These are phyloP conservation scores for Spodoptera exigua DNA, from an alignment of 2,888 invertebrate genomes.

Conservation along the genomic window DNA sequence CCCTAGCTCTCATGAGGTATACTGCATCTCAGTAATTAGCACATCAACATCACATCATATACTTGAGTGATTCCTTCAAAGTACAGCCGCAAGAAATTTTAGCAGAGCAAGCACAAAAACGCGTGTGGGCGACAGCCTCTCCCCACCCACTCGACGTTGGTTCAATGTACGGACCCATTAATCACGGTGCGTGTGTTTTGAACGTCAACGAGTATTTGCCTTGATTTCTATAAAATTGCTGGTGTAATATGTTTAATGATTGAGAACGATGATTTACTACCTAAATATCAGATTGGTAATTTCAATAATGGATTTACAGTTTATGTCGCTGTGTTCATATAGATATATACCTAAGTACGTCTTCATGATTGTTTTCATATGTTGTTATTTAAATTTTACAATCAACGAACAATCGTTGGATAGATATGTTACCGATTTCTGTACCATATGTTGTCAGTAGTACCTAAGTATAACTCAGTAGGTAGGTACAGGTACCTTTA, in stretches of 20 bases:
- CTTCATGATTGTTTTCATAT: too few species aligned
- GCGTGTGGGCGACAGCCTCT: constrained; percentile 53
- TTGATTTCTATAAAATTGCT: constrained; percentile 10
- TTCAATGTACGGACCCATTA: constrained; percentile 58
- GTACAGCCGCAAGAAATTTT: constrained; percentile 12
- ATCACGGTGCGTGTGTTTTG: constrained; percentile 49
- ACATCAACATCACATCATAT: constrained; percentile 50
- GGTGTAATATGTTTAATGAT: neutral
- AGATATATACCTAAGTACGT: too few species aligned
- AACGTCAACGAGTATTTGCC: constrained; percentile 30
- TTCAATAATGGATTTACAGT: too few species aligned
- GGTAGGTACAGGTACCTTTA: too few species aligned
- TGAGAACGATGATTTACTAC: too few species aligned
- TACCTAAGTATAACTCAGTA: too few species aligned
- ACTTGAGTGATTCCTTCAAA: constrained; percentile 18
- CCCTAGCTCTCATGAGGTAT: constrained; percentile 78
- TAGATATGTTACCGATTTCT: too few species aligned
- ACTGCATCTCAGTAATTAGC: constrained; percentile 82
- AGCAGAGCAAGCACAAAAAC: constrained; percentile 38
- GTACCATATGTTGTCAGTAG: too few species aligned
- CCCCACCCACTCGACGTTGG: constrained; percentile 50
- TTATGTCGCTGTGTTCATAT: too few species aligned
- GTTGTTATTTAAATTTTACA: too few species aligned
- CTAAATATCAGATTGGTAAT: too few species aligned
- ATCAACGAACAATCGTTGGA: too few species aligned